Conservation (phyloP, 2,113 vertebrate genomes). For the Chaenocephalus aceratus region DNA sequence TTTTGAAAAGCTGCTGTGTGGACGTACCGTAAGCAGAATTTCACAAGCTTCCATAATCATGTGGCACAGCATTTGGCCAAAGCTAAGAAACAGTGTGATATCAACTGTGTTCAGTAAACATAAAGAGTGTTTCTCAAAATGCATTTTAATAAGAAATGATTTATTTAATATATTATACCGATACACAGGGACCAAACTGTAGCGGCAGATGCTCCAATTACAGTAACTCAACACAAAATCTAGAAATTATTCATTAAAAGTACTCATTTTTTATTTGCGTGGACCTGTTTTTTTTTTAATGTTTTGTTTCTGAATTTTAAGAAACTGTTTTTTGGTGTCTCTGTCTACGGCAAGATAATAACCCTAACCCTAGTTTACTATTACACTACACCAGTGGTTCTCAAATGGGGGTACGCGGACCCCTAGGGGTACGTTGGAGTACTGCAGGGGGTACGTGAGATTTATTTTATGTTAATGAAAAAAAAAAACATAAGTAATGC, state of each 20-base stretch:
- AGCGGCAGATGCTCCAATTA: not conserved
- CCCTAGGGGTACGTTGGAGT: no score
- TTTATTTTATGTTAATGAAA: no score
- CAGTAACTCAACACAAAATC: not conserved
- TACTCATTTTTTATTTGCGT: not conserved
- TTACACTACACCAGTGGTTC: not conserved
- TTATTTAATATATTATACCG: not conserved
- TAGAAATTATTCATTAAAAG: not conserved
- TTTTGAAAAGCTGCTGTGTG: no score
- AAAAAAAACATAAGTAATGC: no score
- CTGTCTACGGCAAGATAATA: not conserved
- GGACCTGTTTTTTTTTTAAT: not conserved
- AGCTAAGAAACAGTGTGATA: conserved; percentile 16
- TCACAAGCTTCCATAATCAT: conserved; percentile 25
- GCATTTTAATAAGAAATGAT: not conserved
- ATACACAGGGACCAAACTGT: not conserved
- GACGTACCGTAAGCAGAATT: conserved; percentile 32
- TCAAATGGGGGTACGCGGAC: no score
- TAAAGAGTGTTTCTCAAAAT: not conserved
- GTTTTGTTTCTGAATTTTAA: not conserved
- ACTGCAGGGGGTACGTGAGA: no score
- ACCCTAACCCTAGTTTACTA: not conserved
- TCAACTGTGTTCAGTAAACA: not conserved
- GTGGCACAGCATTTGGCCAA: conserved; percentile 18
- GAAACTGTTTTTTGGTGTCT: not conserved